phyloP scores from a whole-genome alignment of 2,113 vertebrate species.

The Sinocyclocheilus maitianheensis region DNA sequence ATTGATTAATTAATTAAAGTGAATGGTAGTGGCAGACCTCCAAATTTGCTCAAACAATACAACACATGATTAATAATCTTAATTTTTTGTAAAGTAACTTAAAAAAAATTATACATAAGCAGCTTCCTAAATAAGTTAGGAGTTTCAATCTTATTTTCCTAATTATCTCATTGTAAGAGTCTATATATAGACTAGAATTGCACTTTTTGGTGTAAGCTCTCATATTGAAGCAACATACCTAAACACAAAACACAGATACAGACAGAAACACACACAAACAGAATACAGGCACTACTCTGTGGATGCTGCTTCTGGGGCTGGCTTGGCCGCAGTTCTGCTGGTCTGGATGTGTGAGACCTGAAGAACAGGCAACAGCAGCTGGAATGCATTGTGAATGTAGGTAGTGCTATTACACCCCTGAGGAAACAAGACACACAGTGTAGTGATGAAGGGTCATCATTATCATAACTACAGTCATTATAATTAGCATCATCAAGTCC shows the following conservation, averaged over 20 bases:
- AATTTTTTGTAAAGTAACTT: conserved; percentile 15
- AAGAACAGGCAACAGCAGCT: conserved; percentile 90
- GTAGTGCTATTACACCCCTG: conserved; percentile 91
- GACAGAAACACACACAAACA: neutral
- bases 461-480: neutral
- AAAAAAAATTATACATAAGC: neutral
- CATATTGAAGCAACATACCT: conserved; percentile 11
- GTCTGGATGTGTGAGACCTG: conserved; percentile 88
- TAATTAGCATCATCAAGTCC: neutral
- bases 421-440: conserved; percentile 33
- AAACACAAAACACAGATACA: conserved; percentile 13
- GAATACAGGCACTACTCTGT: conserved; percentile 46
- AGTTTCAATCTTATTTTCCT: neutral
- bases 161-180: neutral
- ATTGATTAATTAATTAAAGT: conserved; percentile 1
- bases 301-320: conserved; percentile 55
- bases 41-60: neutral
- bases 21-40: neutral
- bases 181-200: conserved; percentile 31
- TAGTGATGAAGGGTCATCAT: conserved; percentile 6
- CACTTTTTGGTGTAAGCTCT: conserved; percentile 42
- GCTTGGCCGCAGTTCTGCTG: conserved; percentile 61
- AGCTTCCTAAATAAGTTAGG: conserved; percentile 45
- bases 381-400: conserved; percentile 92
- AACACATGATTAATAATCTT: conserved; percentile 31